Evolutionary conservation across 2,888 invertebrate species (phyloP).

Genomic region (Merodon equestris): DNA sequence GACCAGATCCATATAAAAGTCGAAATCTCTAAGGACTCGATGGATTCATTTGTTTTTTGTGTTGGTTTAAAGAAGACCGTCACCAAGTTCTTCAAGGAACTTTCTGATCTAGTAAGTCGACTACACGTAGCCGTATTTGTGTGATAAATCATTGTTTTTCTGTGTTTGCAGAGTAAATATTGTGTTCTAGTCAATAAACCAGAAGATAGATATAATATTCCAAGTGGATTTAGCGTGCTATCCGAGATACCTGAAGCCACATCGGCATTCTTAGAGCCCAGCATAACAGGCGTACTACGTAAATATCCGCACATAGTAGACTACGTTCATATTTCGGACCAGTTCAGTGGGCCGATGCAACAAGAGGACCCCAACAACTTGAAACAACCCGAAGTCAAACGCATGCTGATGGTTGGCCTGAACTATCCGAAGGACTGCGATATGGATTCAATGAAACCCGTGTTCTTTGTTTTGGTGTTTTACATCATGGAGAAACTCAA

Average conservation of each 20-base stretch:
- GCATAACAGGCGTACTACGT: slow-evolving; percentile 86
- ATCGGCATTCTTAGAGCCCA: slow-evolving; percentile 89
- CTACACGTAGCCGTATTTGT: neutral
- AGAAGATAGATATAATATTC: slow-evolving; percentile 90
- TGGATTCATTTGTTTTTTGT: slow-evolving; percentile 96
- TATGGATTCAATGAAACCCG: slow-evolving; percentile 85
- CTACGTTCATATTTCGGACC: slow-evolving; percentile 98
- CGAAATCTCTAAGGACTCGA: slow-evolving; percentile 92
- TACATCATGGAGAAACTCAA: slow-evolving; percentile 95
- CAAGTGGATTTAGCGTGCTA: slow-evolving; percentile 86
- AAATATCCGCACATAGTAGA: slow-evolving; percentile 93
- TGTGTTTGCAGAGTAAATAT: slow-evolving; percentile 83
- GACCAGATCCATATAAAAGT: slow-evolving; percentile 94
- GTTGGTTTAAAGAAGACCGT: slow-evolving; percentile 94
- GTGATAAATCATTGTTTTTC: slow-evolving; percentile 3
- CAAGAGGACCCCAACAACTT: slow-evolving; percentile 87
- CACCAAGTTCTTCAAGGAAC: slow-evolving; percentile 91
- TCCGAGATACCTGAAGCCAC: slow-evolving; percentile 95
- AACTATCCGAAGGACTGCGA: slow-evolving; percentile 86
- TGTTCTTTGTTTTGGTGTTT: slow-evolving; percentile 90
- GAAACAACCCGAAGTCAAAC: slow-evolving; percentile 88
- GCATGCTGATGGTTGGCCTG: slow-evolving; percentile 90
- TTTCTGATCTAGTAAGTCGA: slow-evolving; percentile 89
- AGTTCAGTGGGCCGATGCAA: slow-evolving; percentile 93
- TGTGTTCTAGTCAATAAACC: slow-evolving; percentile 88